These are phyloP conservation scores for Endotricha flammealis DNA, from an alignment of 2,888 invertebrate genomes.

Conservation along the genomic window DNA sequence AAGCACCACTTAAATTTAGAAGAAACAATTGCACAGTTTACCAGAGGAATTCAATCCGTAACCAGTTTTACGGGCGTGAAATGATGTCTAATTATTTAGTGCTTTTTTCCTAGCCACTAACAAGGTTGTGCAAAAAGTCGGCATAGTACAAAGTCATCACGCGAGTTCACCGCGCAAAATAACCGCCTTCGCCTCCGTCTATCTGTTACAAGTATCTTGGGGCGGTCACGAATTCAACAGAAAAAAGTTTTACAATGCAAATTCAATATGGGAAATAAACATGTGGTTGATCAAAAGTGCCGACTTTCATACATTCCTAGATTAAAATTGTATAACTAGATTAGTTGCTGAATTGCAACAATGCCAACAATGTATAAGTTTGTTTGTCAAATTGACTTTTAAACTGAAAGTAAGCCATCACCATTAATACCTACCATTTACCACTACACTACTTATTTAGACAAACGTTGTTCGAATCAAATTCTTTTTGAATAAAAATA, in stretches of 20 bases:
- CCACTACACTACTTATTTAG: too few species aligned
- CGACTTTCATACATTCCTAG: conserved; percentile 3
- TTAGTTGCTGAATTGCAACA: too few species aligned
- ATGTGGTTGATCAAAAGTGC: conserved; percentile 15
- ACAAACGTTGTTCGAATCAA: too few species aligned
- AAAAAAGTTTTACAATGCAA: conserved; percentile 43
- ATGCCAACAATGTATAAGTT: too few species aligned
- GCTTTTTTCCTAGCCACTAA: conserved; percentile 19
- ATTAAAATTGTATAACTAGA: not conserved
- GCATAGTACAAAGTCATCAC: conserved; percentile 31
- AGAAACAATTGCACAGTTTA: too few species aligned
- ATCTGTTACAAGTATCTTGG: conserved; percentile 23
- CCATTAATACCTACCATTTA: too few species aligned
- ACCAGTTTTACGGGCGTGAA: conserved; percentile 9
- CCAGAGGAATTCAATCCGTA: too few species aligned
- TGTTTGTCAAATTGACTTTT: too few species aligned
- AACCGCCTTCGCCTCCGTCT: conserved; percentile 18
- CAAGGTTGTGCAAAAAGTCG: conserved; percentile 35
- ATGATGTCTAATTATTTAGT: conserved; percentile 17
- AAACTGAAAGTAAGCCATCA: too few species aligned
- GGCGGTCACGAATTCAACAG: conserved; percentile 30
- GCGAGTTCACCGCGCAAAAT: conserved; percentile 29
- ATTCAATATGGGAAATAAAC: conserved; percentile 36
- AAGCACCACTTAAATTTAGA: too few species aligned
- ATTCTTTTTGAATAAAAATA: too few species aligned